Base-by-base conservation (phyloP, 2,888 invertebrate genomes). In the Chrysina gloriosa region DNA sequence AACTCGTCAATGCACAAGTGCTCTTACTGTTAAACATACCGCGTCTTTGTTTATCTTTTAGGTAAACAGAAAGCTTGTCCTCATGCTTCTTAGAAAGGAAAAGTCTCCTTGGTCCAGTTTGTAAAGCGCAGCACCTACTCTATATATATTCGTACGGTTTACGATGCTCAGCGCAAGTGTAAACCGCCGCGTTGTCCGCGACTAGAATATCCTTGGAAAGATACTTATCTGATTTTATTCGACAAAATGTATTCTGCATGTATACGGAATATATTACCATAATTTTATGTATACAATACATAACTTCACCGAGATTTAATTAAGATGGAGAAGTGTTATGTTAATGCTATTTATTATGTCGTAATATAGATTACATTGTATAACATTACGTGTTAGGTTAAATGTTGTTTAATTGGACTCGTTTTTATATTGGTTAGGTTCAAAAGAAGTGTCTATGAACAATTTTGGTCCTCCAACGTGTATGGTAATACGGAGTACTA, bases 191-290 rank as follows among this genome's bases (percentile, higher is more conserved):
- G 39, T 39, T 58, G 11, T 42, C 42, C 14, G 25, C 25, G n/a
- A n/a, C n/a, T 58, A 58, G 58, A 27, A 14, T 14, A 58, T 9
- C 42, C 58, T 58, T 42, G 58, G 25, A 58, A 58, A 25, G 58
- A 58, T 56, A 39, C 39, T 56, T 56, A 56, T 56, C 56, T 36
- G 39, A 31, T 58, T 25, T 58, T 58, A 16, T 58, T 58, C 39
- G 58, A 42, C 42, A 42, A 27, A 58, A 14, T 11, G 58, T 25
- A 27, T 58, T 52, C 50, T 42, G 31, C 29, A 16, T 39, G 39
- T 19, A 29, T 52, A 52, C 39, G 14, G 42, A 39, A 58, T 16
- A 58, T 36, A 58, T 58, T 58, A 58, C 42, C 58, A 58, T 58
- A 58, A 58, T 58, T 34, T 25, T 19, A 16, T 58, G 36, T 58